phyloP scores from a whole-genome alignment of 2,113 vertebrate species.

The Podarcis raffonei region DNA sequence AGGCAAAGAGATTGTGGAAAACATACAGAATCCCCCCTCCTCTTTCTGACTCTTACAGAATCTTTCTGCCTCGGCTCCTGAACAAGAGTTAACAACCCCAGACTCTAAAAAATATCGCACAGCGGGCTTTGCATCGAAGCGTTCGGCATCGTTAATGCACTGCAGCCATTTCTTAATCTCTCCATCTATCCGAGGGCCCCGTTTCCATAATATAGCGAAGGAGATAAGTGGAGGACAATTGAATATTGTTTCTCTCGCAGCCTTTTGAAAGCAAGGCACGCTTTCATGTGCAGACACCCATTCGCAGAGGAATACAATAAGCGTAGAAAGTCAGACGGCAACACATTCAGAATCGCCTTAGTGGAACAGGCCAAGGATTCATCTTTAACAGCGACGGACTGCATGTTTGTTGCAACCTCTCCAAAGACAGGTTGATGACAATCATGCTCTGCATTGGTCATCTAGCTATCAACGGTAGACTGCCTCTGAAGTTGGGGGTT shows the following conservation, averaged over 20 bases:
- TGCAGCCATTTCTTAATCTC: conserved; percentile 11
- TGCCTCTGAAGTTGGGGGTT: not conserved
- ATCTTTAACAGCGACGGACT: not conserved
- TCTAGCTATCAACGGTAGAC: not conserved
- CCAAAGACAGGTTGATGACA: too few species aligned
- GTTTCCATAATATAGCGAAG: conserved; percentile 42
- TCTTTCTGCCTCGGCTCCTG: not conserved
- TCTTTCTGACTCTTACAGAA: too few species aligned
- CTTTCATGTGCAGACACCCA: not conserved
- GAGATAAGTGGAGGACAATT: conserved; percentile 33
- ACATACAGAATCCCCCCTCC: too few species aligned
- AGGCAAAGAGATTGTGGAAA: not conserved
- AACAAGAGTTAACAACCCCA: conserved; percentile 12
- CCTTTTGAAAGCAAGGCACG: conserved; percentile 1
- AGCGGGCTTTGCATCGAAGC: not conserved
- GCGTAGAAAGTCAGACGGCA: not conserved
- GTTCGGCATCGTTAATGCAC: conserved; percentile 2
- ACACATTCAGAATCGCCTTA: not conserved
- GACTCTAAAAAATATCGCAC: not conserved
- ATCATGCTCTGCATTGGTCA: not conserved
- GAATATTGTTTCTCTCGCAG: conserved; percentile 33
- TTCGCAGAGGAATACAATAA: not conserved
- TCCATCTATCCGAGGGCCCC: not conserved
- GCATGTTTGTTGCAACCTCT: not conserved
- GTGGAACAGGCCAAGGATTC: not conserved